phyloP scores from a whole-genome alignment of 1,140 invertebrate species.

The Leptestheria dahalacensis region DNA sequence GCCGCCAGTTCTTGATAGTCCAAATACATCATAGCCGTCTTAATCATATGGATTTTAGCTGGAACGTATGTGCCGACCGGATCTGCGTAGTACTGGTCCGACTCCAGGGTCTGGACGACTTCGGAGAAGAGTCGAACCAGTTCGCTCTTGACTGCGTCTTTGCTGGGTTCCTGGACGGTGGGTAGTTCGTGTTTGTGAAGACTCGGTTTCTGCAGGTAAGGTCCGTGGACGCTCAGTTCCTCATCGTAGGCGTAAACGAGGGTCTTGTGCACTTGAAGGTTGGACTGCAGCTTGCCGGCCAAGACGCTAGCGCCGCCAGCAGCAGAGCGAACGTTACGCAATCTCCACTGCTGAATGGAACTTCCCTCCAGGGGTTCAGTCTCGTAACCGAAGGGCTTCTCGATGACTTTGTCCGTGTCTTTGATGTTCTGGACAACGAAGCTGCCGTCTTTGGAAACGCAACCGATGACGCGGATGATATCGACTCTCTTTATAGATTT shows the following conservation, averaged over 20 bases:
- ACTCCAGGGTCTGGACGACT: conserved; percentile 14
- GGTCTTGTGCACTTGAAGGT: conserved; percentile 9
- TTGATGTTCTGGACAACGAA: conserved; percentile 9
- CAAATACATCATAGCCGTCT: conserved; percentile 7
- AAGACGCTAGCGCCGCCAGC: neutral
- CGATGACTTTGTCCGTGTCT: conserved; percentile 7
- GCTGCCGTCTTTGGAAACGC: conserved; percentile 2
- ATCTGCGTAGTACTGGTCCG: conserved; percentile 14
- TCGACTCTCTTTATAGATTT: neutral
- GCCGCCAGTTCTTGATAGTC: conserved; percentile 11
- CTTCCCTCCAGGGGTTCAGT: conserved; percentile 11
- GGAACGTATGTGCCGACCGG: conserved; percentile 1
- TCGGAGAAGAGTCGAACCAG: conserved; percentile 8
- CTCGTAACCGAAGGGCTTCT: conserved; percentile 12
- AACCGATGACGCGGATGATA: conserved; percentile 8
- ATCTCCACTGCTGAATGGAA: neutral
- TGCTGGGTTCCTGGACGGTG: neutral
- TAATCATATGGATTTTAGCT: conserved; percentile 14
- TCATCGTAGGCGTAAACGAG: conserved; percentile 13
- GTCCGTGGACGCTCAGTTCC: conserved; percentile 8
- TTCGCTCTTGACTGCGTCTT: conserved; percentile 9
- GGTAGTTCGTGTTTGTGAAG: conserved; percentile 6
- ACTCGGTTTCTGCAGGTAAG: conserved; percentile 7
- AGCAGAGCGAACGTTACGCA: neutral
- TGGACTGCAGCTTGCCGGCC: neutral